phyloP scores from a whole-genome alignment of 2,113 vertebrate genomes.

The Gavia stellata region DNA sequence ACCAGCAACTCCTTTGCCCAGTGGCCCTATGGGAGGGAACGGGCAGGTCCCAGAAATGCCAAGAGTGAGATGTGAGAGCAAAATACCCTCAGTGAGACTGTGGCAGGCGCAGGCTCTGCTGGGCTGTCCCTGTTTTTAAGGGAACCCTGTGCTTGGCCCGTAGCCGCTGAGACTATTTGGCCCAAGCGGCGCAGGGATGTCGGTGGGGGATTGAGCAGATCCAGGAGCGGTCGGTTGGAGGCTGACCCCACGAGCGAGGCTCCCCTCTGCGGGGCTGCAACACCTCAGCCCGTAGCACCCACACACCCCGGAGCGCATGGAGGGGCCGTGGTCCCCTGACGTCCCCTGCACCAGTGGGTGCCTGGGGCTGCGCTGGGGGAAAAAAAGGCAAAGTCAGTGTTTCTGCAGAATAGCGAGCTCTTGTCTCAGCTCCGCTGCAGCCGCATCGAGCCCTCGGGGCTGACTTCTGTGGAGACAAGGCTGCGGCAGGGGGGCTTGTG shows the following conservation, averaged over 20 bases:
- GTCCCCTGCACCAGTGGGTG: rapidly evolving
- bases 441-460: neutral
- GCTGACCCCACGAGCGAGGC: neutral
- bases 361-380: neutral
- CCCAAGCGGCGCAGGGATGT: neutral
- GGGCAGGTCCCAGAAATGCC: neutral
- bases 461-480: rapidly evolving
- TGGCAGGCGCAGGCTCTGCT: neutral
- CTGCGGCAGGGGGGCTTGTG: neutral
- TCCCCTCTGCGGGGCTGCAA: neutral
- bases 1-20: neutral
- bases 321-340: rapidly evolving
- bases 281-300: neutral
- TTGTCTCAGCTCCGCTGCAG: neutral
- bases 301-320: rapidly evolving
- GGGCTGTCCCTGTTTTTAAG: neutral
- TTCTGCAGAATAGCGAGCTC: neutral
- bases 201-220: neutral
- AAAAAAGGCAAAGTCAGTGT: neutral
- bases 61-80: neutral
- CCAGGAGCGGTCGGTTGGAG: neutral
- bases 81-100: rapidly evolving
- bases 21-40: neutral
- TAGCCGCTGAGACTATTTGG: neutral
- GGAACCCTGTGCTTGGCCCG: neutral